Conservation (phyloP, 1,140 invertebrate species). For the Habropoda laboriosa region DNA sequence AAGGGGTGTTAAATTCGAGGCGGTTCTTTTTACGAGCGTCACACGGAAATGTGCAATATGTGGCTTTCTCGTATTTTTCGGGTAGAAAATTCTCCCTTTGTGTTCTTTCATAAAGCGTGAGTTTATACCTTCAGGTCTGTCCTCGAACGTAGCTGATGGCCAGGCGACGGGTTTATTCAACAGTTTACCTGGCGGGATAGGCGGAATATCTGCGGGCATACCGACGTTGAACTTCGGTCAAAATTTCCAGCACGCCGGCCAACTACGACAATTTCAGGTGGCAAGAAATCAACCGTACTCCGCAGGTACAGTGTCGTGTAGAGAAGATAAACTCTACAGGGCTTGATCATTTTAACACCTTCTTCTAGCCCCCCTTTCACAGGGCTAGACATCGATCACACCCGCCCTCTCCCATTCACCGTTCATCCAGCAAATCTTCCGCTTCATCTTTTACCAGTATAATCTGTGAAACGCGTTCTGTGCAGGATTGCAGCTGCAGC, state of each 20-base stretch:
- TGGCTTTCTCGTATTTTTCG: too few relatives aligned
- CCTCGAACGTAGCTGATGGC: constrained; percentile 10
- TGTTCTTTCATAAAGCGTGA: constrained; percentile 4
- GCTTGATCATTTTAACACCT: too few relatives aligned
- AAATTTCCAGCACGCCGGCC: constrained; percentile 56
- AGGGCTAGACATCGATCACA: too few relatives aligned
- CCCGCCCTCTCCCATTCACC: not conserved
- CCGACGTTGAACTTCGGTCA: constrained; percentile 63
- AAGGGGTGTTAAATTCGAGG: not conserved
- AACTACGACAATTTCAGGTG: constrained; percentile 45
- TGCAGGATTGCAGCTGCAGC: constrained; percentile 72
- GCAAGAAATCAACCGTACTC: constrained; percentile 49
- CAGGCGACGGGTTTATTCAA: constrained; percentile 34
- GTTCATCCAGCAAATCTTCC: not conserved
- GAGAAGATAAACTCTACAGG: too few relatives aligned
- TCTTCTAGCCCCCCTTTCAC: too few relatives aligned
- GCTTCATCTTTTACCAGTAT: not conserved
- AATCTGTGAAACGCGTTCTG: constrained; percentile 25
- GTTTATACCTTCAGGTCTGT: constrained; percentile 10
- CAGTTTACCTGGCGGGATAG: constrained; percentile 49
- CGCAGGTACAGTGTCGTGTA: too few relatives aligned
- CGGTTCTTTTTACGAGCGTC: not conserved
- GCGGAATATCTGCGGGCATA: constrained; percentile 50
- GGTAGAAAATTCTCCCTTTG: not conserved
- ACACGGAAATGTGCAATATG: not conserved